Base-by-base conservation (phyloP, 2,113 vertebrate genomes). In the Forbesichthys papilliferus region DNA sequence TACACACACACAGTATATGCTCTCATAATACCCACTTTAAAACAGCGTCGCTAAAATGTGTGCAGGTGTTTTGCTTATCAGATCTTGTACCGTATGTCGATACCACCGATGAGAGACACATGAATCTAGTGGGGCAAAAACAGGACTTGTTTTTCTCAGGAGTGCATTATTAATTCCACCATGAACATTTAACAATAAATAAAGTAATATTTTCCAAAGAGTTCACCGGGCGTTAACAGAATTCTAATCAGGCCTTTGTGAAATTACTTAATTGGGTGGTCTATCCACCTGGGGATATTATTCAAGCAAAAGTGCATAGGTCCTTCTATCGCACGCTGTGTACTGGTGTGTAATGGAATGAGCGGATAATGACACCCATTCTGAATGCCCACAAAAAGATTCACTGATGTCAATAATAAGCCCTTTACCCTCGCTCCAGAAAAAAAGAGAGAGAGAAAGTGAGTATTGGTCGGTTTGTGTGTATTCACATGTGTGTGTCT, bases 281-380 rank as follows among this genome's bases (percentile, higher is more conserved):
- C 68, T 64, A 71, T 83, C 48, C 52, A 74, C 73, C 71, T 58
- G 48, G 51, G 55, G 64, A 61, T 3, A 0, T 33, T 51, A 33
- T 69, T 56, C 61, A 11, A 81, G 77, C 65, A 80, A 36, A 84
- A 47, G 61, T 36, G 56, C 51, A 69, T 52, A 36, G 12, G 0
- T 73, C 64, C 69, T 51, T 64, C 53, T 11, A 14, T 67, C 64
- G 49, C 34, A 27, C 49, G 65, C 69, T 57, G 80, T 85, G 74
- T 81, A 54, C 60, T 47, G 46, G 55, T 33, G 73, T 77, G 56
- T 82, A 82, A 86, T 79, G 86, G 80, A 85, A 88, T 73, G 83
- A 81, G 64, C 67, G 64, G 52, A 75, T 80, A 77, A 86, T 80
- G 74, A 73, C 48, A 1, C 2, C 59, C 48, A 13, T 63, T 36